Conservation (phyloP, 2,888 invertebrate species). For the Tipula lateralis region DNA sequence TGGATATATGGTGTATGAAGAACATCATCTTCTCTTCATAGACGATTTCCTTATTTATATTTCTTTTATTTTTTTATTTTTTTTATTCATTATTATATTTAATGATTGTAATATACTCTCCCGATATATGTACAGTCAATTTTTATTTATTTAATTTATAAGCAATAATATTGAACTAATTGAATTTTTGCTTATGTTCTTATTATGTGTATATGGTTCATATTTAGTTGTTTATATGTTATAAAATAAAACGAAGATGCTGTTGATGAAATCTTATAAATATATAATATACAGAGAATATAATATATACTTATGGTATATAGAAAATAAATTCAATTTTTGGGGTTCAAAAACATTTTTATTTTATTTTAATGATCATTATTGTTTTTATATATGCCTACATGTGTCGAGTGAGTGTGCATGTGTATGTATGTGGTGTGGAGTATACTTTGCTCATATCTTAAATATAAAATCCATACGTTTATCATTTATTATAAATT, state of each 20-base stretch:
- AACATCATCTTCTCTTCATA: neutral
- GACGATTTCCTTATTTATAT: neutral
- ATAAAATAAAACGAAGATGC: neutral
- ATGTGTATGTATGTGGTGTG: neutral
- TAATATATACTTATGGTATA: neutral
- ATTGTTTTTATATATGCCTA: neutral
- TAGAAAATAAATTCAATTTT: neutral
- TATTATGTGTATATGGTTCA: neutral
- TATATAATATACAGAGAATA: neutral
- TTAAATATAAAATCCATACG: neutral
- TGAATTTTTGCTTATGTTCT: slow-evolving; percentile 19
- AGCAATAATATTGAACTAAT: slow-evolving; percentile 11
- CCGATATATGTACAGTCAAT: neutral
- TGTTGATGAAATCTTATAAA: slow-evolving; percentile 24
- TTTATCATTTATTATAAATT: neutral
- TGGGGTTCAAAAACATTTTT: neutral
- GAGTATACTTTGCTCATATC: neutral
- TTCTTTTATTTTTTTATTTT: neutral
- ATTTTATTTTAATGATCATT: neutral
- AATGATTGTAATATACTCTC: slow-evolving; percentile 24
- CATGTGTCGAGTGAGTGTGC: neutral
- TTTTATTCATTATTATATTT: slow-evolving; percentile 14
- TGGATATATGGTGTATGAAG: neutral
- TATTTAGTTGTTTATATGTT: neutral
- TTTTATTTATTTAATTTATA: slow-evolving; percentile 24